Conservation (phyloP, 2,888 invertebrate genomes). For the Caenorhabditis sulstoni region DNA sequence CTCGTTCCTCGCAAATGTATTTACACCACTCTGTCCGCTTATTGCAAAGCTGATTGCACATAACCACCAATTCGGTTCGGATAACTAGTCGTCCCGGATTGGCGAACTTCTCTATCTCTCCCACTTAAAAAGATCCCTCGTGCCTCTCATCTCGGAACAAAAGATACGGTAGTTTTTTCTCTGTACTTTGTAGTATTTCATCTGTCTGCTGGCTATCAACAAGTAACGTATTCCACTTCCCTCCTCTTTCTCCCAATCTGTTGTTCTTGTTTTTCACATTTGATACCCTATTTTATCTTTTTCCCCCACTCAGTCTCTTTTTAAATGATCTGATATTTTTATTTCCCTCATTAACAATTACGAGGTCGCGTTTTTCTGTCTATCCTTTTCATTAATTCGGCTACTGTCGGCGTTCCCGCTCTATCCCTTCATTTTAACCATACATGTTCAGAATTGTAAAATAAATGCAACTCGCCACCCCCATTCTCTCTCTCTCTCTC, state of each 20-base stretch:
- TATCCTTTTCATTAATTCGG: conserved; percentile 9
- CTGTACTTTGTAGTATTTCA: conserved; percentile 28
- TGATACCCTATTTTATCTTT: conserved; percentile 48
- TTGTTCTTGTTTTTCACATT: conserved; percentile 49
- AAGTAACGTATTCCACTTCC: conserved; percentile 4
- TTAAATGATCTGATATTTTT: conserved; percentile 55
- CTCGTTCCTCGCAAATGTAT: conserved; percentile 25
- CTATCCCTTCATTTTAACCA: conserved; percentile 27
- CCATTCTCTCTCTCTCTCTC: background rate
- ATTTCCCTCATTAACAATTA: conserved; percentile 60
- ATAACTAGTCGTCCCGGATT: too few relatives aligned
- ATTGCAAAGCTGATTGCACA: conserved; percentile 3
- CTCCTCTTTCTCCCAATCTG: background rate
- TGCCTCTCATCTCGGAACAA: background rate
- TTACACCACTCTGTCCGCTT: conserved; percentile 54
- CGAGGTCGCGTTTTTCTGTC: conserved; percentile 52
- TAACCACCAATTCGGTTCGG: background rate
- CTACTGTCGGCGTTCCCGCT: background rate
- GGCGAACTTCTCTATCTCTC: background rate
- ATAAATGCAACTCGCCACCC: conserved; percentile 38
- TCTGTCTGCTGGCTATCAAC: background rate
- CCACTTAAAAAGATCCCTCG: background rate
- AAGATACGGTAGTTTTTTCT: conserved; percentile 12
- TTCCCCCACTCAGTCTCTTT: conserved; percentile 57
- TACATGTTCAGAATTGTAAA: conserved; percentile 48